Conservation (phyloP, 2,113 vertebrate genomes). For the Hypomesus transpacificus region DNA sequence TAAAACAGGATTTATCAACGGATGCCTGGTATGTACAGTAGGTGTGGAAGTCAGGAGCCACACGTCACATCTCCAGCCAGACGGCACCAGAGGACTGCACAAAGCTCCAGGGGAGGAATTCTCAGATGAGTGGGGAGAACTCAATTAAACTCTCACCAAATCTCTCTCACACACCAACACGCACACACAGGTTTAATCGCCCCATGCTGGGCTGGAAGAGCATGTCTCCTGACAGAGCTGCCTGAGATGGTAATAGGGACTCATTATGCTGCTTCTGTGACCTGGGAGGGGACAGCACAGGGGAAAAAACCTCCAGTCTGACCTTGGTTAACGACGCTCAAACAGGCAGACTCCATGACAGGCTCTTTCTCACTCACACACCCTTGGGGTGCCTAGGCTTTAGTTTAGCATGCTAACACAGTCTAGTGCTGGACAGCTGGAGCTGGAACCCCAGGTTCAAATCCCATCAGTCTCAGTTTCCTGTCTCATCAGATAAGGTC, state of each 20-base stretch:
- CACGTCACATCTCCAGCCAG: neutral
- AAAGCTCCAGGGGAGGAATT: neutral
- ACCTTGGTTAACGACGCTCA: neutral
- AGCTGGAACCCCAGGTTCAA: slow-evolving; percentile 3
- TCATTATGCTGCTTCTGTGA: slow-evolving; percentile 4
- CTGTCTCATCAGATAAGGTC: slow-evolving; percentile 21
- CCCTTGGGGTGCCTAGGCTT: neutral
- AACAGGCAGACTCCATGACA: neutral
- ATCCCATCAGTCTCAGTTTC: slow-evolving; percentile 11
- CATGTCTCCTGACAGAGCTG: neutral
- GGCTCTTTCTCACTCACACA: neutral
- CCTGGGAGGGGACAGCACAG: neutral
- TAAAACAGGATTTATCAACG: neutral
- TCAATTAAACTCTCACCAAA: slow-evolving; percentile 11
- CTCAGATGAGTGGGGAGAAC: neutral
- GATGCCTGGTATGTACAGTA: neutral
- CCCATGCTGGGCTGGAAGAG: too few species aligned
- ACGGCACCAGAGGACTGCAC: neutral
- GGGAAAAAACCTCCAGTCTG: neutral
- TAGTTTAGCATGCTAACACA: neutral
- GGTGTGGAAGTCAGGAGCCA: too few species aligned
- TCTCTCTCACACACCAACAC: neutral
- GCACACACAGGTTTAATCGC: neutral
- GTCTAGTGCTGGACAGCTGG: neutral
- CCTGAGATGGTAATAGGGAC: slow-evolving; percentile 6